Percentiles rank a stretch among this genome's conserved stretches.
Evolutionary conservation across 2,888 invertebrate genomes (phyloP).

Genomic region (Diarsia mendica): DNA sequence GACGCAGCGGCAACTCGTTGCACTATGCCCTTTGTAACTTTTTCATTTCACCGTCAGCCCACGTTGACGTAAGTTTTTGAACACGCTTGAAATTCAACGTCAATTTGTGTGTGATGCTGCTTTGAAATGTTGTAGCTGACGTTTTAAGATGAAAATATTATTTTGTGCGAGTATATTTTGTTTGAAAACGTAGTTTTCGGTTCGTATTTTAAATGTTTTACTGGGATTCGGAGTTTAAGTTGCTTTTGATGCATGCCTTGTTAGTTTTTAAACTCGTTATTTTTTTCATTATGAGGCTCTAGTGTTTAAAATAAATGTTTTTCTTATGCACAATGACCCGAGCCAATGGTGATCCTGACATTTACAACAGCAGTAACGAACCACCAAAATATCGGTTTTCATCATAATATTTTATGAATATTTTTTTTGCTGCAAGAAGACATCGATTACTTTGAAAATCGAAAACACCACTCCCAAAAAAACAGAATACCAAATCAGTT

Average conservation of each 20-base stretch:
- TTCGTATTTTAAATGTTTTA: slow-evolving; percentile 20
- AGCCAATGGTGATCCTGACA: not conserved
- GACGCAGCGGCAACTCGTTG: slow-evolving; percentile 61
- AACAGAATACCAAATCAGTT: slow-evolving; percentile 40
- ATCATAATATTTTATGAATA: no score
- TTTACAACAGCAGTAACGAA: not conserved
- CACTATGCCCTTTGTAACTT: slow-evolving; percentile 61
- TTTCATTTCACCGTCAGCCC: slow-evolving; percentile 60
- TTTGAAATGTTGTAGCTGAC: slow-evolving; percentile 58
- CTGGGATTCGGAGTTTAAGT: not conserved
- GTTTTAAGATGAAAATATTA: slow-evolving; percentile 54
- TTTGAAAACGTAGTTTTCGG: slow-evolving; percentile 11
- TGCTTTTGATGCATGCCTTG: slow-evolving; percentile 15
- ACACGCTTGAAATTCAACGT: slow-evolving; percentile 64
- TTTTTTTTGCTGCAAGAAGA: not conserved
- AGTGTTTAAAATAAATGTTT: not conserved
- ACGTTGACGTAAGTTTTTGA: slow-evolving; percentile 58
- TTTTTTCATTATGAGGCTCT: not conserved
- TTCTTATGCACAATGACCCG: not conserved
- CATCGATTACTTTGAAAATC: not conserved
- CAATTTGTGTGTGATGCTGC: slow-evolving; percentile 61
- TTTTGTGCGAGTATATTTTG: slow-evolving; percentile 50
- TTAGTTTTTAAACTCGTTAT: not conserved
- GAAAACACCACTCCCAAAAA: not conserved
- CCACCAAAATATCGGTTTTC: not conserved